These are phyloP conservation scores for Cremastinae sp. DNA, from an alignment of 2,888 invertebrate genomes.

Conservation along the genomic window DNA sequence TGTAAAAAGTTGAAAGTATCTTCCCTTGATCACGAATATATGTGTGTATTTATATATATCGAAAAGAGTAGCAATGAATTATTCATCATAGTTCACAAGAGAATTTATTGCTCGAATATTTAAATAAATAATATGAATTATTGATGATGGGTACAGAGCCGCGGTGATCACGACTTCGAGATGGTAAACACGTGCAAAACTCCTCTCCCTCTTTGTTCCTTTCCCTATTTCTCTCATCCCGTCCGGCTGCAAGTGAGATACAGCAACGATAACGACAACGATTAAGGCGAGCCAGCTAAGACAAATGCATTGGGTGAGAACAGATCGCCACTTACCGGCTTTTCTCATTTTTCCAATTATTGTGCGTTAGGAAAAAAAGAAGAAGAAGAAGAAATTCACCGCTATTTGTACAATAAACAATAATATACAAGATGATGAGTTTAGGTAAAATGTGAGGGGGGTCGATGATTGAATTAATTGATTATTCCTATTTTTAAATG, in stretches of 20 bases:
- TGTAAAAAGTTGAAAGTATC: constrained; percentile 3
- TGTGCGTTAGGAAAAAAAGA: neutral
- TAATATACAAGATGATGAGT: too few relatives aligned
- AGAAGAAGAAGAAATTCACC: neutral
- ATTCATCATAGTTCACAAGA: constrained; percentile 11
- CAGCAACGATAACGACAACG: constrained; percentile 58
- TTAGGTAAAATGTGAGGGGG: too few relatives aligned
- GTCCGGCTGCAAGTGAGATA: constrained; percentile 50
- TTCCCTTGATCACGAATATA: constrained; percentile 21
- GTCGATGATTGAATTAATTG: too few relatives aligned
- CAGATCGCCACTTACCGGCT: neutral
- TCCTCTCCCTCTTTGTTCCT: neutral
- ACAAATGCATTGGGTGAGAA: constrained; percentile 55
- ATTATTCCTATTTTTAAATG: constrained; percentile 4
- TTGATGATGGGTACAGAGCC: constrained; percentile 78
- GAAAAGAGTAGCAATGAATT: constrained; percentile 6
- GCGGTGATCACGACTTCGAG: constrained; percentile 81
- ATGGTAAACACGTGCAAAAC: constrained; percentile 73
- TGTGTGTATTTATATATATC: too few relatives aligned
- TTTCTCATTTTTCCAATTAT: neutral
- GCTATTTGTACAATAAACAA: too few relatives aligned
- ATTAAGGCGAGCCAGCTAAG: constrained; percentile 56
- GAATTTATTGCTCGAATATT: constrained; percentile 37
- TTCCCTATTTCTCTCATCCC: constrained; percentile 3
- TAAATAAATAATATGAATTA: constrained; percentile 75